A percentile compares a stretch with the other conserved stretches of the same genome.
These are phyloP conservation scores for Drosophila willistoni DNA, from an alignment of 1,140 invertebrate species.

Conservation along the genomic window DNA sequence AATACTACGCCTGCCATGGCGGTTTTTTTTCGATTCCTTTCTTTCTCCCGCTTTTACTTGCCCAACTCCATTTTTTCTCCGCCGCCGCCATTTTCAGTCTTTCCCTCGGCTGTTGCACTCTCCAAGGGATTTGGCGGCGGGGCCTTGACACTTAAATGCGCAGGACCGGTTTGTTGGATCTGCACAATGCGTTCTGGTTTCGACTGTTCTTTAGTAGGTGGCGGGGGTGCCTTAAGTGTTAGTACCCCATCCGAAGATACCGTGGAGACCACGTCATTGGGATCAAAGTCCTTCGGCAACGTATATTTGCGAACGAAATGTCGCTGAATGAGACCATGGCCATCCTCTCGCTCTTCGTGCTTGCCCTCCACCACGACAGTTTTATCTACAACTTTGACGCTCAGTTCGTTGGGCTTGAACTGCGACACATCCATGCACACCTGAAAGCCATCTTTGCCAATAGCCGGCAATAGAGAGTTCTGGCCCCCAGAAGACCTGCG, in stretches of 20 bases:
- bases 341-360: constrained; percentile 90
- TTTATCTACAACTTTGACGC: constrained; percentile 91
- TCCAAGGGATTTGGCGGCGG: constrained; percentile 31
- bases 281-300: constrained; percentile 88
- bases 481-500: constrained; percentile 28
- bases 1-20: neutral
- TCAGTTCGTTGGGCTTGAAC: constrained; percentile 92
- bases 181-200: constrained; percentile 83
- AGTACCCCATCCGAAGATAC: constrained; percentile 90
- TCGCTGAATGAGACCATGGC: constrained; percentile 89
- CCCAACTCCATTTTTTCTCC: constrained; percentile 71
- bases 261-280: constrained; percentile 87
- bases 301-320: constrained; percentile 89
- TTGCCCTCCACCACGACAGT: constrained; percentile 88
- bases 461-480: constrained; percentile 51
- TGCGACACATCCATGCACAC: constrained; percentile 92
- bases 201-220: constrained; percentile 74
- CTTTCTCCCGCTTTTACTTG: constrained; percentile 38
- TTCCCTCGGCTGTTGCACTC: constrained; percentile 19
- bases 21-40: neutral
- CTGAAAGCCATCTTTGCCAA: constrained; percentile 87
- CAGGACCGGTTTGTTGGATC: constrained; percentile 83
- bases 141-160: constrained; percentile 76
- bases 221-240: constrained; percentile 86
- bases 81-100: constrained; percentile 56